Base-by-base conservation (phyloP, 2,888 invertebrate species). In the Notodonta dromedarius region DNA sequence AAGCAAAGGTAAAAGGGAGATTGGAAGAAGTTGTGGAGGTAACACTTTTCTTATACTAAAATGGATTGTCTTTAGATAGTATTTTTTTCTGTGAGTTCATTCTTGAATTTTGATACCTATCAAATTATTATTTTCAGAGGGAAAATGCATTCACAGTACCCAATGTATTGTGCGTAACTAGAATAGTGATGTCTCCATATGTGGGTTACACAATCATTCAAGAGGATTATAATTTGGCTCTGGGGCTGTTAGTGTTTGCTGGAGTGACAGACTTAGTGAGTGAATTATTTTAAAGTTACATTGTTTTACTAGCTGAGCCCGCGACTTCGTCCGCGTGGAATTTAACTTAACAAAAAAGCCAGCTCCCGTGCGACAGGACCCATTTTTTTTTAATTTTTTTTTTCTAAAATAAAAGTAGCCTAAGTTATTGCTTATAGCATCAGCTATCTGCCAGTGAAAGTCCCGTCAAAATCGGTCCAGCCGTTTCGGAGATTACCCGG, bases 61-160 rank as follows among this genome's bases (percentile, higher is more conserved):
- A 24, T 24, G 24, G n/a, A n/a, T n/a, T n/a, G n/a, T n/a, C n/a
- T n/a, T n/a, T n/a, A n/a, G n/a, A n/a, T n/a, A n/a, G n/a, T n/a
- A n/a, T 35, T 6, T 35, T 35, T 35, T 35, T 35, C 5, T 35
- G 35, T 35, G 35, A 35, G 7, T 7, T 35, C 4, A 35, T 35
- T 35, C 35, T 35, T 35, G 35, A 54, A 50, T 58, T 39, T 54
- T 52, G 54, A 51, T 42, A 61, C 24, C 24, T 24, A 24, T 24
- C 24, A 24, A 24, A 44, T 53, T 56, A 42, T 11, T 62, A 35
- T 54, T 80, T 91, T 78, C 86, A 93, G 93, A 95, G 94, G 95
- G 99, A 99, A 94, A 98, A 98, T 88, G 95, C 98, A 52, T 96
- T 97, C 85, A 99, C 99, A 0, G 94, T 99, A 75, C 99, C 99